Percentiles rank a stretch among this genome's conserved stretches.
Evolutionary conservation across 2,797 vertebrate species (phyloP).

Genomic region (Acrossocheilus wenchowensis): DNA sequence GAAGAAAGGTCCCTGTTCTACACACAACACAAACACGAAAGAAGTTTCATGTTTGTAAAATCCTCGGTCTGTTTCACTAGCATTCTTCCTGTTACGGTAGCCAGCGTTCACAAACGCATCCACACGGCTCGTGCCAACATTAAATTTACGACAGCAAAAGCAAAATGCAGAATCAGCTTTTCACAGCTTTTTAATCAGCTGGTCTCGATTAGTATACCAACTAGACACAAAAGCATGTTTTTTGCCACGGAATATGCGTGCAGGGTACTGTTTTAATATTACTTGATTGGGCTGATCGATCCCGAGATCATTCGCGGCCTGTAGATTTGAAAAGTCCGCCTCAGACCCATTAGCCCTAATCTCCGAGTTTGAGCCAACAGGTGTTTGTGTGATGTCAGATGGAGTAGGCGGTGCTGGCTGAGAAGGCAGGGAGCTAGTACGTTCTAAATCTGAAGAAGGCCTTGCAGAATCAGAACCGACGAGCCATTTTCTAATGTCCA

Average conservation of each 20-base stretch:
- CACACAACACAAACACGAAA: no score
- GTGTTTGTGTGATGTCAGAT: background rate
- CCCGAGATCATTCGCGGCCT: background rate
- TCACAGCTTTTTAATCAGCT: no score
- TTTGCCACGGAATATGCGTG: background rate
- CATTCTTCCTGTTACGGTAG: no score
- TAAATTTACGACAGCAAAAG: conserved; percentile 12
- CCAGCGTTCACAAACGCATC: no score
- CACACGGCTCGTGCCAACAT: no score
- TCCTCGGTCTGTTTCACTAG: no score
- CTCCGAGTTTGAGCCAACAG: background rate
- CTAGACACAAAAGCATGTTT: conserved; percentile 17
- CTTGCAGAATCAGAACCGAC: background rate
- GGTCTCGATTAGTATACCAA: conserved; percentile 36
- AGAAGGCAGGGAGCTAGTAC: background rate
- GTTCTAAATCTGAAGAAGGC: background rate
- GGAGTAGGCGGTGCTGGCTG: background rate
- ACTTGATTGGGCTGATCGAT: conserved; percentile 22
- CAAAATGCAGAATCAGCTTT: conserved; percentile 14
- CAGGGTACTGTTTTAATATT: conserved; percentile 19
- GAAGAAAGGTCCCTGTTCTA: background rate
- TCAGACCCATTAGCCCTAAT: background rate
- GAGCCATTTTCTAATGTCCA: conserved; percentile 7
- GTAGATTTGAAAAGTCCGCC: background rate
- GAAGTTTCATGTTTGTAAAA: no score